Percentiles rank a stretch among this genome's conserved stretches.
phyloP scores from a whole-genome alignment of 1,140 invertebrate species.

The Samia ricini region DNA sequence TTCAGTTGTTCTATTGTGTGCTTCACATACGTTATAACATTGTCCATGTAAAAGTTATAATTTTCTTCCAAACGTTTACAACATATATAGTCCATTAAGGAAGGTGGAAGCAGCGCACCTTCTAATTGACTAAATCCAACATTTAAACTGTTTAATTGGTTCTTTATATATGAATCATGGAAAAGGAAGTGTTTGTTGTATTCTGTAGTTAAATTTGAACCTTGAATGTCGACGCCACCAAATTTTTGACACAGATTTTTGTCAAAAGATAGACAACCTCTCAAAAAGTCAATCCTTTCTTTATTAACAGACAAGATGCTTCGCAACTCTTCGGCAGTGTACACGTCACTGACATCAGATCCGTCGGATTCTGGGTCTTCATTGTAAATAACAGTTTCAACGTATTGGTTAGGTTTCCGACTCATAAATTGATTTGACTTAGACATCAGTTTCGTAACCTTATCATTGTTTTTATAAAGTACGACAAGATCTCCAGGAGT shows the following conservation, averaged over 20 bases:
- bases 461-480: slow-evolving; percentile 62
- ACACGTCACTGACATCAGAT: slow-evolving; percentile 53
- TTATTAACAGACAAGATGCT: slow-evolving; percentile 50
- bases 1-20: slow-evolving; percentile 66
- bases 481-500: slow-evolving; percentile 50
- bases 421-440: slow-evolving; percentile 22
- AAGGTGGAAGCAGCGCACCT: slow-evolving; percentile 39
- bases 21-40: slow-evolving; percentile 59
- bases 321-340: slow-evolving; percentile 48
- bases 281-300: slow-evolving; percentile 50
- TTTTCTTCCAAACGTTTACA: slow-evolving; percentile 60
- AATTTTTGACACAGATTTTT: slow-evolving; percentile 57
- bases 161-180: slow-evolving; percentile 47
- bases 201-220: slow-evolving; percentile 29
- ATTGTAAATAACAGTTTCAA: slow-evolving; percentile 59
- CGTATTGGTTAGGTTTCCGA: slow-evolving; percentile 47
- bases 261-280: slow-evolving; percentile 34
- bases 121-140: slow-evolving; percentile 30
- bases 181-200: slow-evolving; percentile 44
- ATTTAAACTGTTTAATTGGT: slow-evolving; percentile 47
- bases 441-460: slow-evolving; percentile 39
- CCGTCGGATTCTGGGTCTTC: slow-evolving; percentile 53
- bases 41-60: slow-evolving; percentile 67
- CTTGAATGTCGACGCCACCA: slow-evolving; percentile 47
- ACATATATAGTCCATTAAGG: slow-evolving; percentile 58